A percentile compares a stretch with the other conserved stretches of the same genome.
Conservation (phyloP, 2,797 vertebrate genomes). For the Bradypodion ventrale region DNA sequence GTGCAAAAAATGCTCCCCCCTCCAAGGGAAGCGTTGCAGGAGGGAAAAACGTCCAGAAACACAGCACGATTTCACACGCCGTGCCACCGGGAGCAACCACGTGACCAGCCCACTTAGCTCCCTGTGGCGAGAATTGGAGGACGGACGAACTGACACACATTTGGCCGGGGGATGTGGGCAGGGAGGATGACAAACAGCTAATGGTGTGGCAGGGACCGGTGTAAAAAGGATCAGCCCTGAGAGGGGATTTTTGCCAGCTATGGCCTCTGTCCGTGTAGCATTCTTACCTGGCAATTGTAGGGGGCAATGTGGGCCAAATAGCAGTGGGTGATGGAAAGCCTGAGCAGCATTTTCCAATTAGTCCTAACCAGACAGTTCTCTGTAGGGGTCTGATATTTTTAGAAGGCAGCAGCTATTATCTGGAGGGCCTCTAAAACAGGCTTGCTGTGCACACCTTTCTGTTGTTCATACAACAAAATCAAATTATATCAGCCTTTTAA, state of each 20-base stretch:
- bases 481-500: neutral
- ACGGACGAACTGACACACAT: no score
- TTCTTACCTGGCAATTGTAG: neutral
- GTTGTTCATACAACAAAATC: neutral
- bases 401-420: neutral
- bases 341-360: neutral
- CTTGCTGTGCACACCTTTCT: neutral
- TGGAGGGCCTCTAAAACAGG: conserved; percentile 11
- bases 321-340: neutral
- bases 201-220: no score
- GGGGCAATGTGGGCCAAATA: neutral
- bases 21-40: no score
- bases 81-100: no score
- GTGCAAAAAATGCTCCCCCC: no score
- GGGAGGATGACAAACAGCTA: no score
- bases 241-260: neutral
- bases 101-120: no score
- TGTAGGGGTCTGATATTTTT: neutral
- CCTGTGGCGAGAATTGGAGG: no score
- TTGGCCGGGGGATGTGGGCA: no score
- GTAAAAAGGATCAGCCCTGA: no score
- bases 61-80: no score
- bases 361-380: neutral
- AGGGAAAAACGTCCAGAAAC: no score
- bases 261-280: neutral